Conservation (phyloP, 53 echinoderm and acorn worm species). For the Glandiceps talaboti region DNA sequence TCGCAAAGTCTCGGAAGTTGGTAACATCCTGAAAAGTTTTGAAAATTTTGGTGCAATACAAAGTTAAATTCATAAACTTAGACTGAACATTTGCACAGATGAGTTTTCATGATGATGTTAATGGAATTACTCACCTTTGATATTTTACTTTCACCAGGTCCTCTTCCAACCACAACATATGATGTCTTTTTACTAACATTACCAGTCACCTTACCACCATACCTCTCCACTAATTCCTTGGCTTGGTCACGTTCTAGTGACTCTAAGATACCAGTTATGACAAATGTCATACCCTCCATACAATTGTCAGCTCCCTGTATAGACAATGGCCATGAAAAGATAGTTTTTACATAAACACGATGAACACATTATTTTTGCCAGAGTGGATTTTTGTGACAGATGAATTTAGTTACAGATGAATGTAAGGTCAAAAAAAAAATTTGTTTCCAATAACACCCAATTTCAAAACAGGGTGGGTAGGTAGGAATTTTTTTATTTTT, state of each 20-base stretch:
- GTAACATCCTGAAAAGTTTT: too few relatives aligned
- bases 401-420: not conserved
- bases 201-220: constrained; percentile 61
- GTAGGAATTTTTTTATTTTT: too few relatives aligned
- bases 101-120: too few relatives aligned
- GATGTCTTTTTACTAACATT: constrained; percentile 74
- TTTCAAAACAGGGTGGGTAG: too few relatives aligned
- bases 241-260: constrained; percentile 76
- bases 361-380: not conserved
- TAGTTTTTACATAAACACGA: not conserved
- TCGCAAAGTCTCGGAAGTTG: too few relatives aligned
- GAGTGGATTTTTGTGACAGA: too few relatives aligned
- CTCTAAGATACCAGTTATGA: constrained; percentile 80
- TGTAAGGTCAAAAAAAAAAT: not conserved
- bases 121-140: constrained; percentile 73
- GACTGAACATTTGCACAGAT: too few relatives aligned
- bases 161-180: constrained; percentile 63
- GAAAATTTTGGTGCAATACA: too few relatives aligned
- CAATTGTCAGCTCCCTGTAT: constrained; percentile 69
- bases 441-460: constrained; percentile 3
- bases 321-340: not conserved
- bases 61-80: too few relatives aligned
- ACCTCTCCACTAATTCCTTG: constrained; percentile 35
- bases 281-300: constrained; percentile 59
- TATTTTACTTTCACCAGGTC: constrained; percentile 63